Evolutionary conservation across 2,888 invertebrate genomes (phyloP).

Genomic region (Tenthredo scrophulariae): DNA sequence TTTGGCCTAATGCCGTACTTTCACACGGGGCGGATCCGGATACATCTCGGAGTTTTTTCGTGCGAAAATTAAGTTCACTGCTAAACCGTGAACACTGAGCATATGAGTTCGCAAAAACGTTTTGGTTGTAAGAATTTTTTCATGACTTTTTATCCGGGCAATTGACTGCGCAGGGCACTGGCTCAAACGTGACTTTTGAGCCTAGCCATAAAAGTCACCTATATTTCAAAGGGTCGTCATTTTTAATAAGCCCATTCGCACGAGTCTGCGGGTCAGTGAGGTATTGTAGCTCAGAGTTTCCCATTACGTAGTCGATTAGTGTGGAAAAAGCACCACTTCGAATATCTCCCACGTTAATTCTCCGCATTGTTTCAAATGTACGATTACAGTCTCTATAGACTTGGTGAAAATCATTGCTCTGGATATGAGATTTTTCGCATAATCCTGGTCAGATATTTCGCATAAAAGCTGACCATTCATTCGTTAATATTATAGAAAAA

Average conservation of each 20-base stretch:
- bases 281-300: background rate
- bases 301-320: background rate
- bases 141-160: background rate
- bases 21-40: background rate
- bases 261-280: background rate
- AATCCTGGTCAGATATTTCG: background rate
- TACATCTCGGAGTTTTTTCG: background rate
- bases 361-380: background rate
- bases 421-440: background rate
- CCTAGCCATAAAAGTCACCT: background rate
- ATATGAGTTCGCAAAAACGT: background rate
- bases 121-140: background rate
- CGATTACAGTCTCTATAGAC: background rate
- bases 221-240: conserved; percentile 33
- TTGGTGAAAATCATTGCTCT: background rate
- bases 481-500: background rate
- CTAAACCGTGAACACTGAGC: background rate
- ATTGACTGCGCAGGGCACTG: background rate
- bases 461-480: background rate
- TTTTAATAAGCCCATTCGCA: background rate
- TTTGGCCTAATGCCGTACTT: background rate
- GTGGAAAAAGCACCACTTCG: background rate
- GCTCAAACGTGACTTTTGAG: conserved; percentile 12
- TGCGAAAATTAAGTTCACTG: background rate
- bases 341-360: background rate